Base-by-base conservation (phyloP, 1,140 invertebrate genomes). In the Probaryconus sp. region DNA sequence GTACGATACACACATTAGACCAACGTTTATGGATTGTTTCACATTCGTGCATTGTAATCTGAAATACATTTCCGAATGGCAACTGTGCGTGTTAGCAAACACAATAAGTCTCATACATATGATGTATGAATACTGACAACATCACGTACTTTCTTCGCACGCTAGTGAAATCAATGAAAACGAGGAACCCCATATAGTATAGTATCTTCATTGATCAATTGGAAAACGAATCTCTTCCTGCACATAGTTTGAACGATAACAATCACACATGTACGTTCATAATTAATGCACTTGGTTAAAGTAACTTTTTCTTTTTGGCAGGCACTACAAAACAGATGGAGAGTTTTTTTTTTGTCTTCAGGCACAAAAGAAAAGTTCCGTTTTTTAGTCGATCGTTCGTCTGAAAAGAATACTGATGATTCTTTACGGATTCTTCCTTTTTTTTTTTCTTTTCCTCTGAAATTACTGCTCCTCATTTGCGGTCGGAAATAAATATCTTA, bases 111-210 rank as follows among this genome's bases (percentile, higher is more conserved):
- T 33, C 35, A n/a, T n/a, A 51, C 14, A 33, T 31, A 35, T 68
- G 64, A 38, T 43, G 55, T 7, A 55, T 64, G 64, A 63, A 75
- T 75, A 75, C 51, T 55, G 68, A 75, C 33, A 21, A 6, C 38
- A 42, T 65, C 47, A 61, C 51, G 64, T 75, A 60, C 60, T 69
- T 75, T 75, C 72, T 69, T 68, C 20, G 64, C 51, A 56, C 33
- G 56, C 48, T 51, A 70, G 78, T 82, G 77, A 81, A 81, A 82
- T 79, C 67, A 53, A 80, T 80, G 76, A 79, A 81, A 79, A 81
- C 73, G 69, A 65, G 64, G 50, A 69, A 70, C 30, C 48, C 28
- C 28, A n/a, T n/a, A n/a, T n/a, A n/a, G n/a, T n/a, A n/a, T n/a
- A 38, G 51, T 53, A 69, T 64, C 45, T 64, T 50, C 7, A 31